Evolutionary conservation across 2,113 vertebrate genomes (phyloP).

Genomic region (Zootoca vivipara): DNA sequence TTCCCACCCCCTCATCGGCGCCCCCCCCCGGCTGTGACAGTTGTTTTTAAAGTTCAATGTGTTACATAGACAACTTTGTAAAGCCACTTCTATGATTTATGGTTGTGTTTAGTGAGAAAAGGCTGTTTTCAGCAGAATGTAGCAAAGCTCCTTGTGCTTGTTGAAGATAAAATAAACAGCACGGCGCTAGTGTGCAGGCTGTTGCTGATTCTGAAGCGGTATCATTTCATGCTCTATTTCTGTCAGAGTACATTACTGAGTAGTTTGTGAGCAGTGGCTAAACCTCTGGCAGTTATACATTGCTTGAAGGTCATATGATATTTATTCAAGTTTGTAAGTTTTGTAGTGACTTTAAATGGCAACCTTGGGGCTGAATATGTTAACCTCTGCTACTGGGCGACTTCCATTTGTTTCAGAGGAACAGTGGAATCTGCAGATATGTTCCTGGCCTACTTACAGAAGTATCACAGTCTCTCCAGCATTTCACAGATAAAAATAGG

Average conservation of each 20-base stretch:
- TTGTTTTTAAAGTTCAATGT: constrained; percentile 16
- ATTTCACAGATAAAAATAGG: not conserved
- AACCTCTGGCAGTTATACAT: constrained; percentile 21
- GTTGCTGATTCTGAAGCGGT: constrained; percentile 36
- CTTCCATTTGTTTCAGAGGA: not conserved
- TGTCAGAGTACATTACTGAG: constrained; percentile 39
- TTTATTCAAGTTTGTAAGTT: constrained; percentile 14
- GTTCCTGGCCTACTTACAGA: not conserved
- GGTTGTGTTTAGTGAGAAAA: not conserved
- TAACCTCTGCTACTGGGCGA: not conserved
- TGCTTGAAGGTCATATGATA: constrained; percentile 33
- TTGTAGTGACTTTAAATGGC: constrained; percentile 22
- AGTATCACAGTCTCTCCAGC: not conserved
- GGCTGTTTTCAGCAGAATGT: constrained; percentile 28
- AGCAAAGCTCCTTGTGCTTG: constrained; percentile 7
- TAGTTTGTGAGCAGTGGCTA: not conserved
- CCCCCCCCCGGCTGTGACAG: not conserved
- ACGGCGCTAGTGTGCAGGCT: constrained; percentile 37
- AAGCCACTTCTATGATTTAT: not conserved
- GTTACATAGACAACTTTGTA: not conserved
- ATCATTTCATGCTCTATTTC: constrained; percentile 41
- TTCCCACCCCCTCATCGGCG: not conserved
- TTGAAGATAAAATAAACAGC: constrained; percentile 11
- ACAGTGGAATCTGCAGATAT: not conserved
- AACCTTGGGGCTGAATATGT: not conserved